Evolutionary conservation across 2,888 invertebrate genomes (phyloP).

Genomic region (Troides helena): DNA sequence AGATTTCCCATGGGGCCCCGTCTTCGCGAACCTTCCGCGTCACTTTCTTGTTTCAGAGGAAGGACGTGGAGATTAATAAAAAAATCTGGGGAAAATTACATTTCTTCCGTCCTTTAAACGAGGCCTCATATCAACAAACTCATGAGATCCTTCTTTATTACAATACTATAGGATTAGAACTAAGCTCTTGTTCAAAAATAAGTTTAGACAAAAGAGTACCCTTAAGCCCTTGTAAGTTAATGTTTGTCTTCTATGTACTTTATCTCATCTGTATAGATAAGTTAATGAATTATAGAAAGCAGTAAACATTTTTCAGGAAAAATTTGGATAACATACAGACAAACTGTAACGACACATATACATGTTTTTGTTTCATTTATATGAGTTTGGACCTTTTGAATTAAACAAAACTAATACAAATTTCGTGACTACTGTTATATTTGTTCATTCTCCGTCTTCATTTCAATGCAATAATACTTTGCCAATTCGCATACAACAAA

Average conservation of each 20-base stretch:
- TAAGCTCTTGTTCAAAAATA: slow-evolving; percentile 8
- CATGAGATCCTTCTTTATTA: slow-evolving; percentile 16
- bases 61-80: slow-evolving; percentile 61
- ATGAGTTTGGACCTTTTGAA: too few species aligned
- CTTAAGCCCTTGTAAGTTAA: too few species aligned
- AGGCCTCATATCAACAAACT: slow-evolving; percentile 15
- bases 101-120: slow-evolving; percentile 15
- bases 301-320: too few species aligned
- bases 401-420: too few species aligned
- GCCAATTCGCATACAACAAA: neutral
- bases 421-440: too few species aligned
- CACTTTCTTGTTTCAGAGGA: slow-evolving; percentile 59
- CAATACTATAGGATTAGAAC: slow-evolving; percentile 1
- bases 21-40: slow-evolving; percentile 50
- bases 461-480: neutral
- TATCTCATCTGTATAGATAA: too few species aligned
- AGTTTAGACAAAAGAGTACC: neutral
- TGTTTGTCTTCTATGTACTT: too few species aligned
- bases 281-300: too few species aligned
- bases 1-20: slow-evolving; percentile 68
- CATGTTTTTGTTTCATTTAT: too few species aligned
- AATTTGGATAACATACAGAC: too few species aligned
- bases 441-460: neutral
- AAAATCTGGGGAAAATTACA: slow-evolving; percentile 37
- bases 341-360: too few species aligned